Conservation (phyloP, 1,140 invertebrate genomes). For the Pachyrhynchus sulphureomaculatus region DNA sequence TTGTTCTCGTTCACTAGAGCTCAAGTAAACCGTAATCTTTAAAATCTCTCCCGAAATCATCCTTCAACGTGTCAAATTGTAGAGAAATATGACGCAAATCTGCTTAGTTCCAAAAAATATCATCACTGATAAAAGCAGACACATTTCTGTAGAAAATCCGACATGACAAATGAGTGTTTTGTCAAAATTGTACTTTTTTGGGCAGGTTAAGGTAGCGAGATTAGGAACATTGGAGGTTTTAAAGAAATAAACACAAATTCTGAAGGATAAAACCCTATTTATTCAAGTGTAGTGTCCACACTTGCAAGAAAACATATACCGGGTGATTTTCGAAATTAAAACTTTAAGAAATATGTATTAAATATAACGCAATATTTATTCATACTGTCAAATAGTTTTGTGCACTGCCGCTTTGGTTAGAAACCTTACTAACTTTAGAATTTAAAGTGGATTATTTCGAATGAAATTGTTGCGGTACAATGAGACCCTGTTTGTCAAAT, state of each 20-base stretch:
- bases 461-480: no score
- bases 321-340: no score
- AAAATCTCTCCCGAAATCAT: not conserved
- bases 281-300: not conserved
- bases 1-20: no score
- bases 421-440: no score
- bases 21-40: not conserved
- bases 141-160: not conserved
- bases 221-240: not conserved
- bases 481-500: no score
- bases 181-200: not conserved
- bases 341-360: no score
- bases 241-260: not conserved
- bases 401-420: no score
- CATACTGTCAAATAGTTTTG: no score
- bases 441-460: no score
- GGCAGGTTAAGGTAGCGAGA: not conserved
- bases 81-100: constrained; percentile 13
- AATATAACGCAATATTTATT: no score
- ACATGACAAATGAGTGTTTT: constrained; percentile 7
- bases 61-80: not conserved
- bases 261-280: not conserved
- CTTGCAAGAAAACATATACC: not conserved
- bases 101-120: constrained; percentile 4
- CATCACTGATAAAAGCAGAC: not conserved